Evolutionary conservation across 2,888 invertebrate species (phyloP), one percentile per base, ranked within the genome.

Genomic region (Andrena praecox): DNA sequence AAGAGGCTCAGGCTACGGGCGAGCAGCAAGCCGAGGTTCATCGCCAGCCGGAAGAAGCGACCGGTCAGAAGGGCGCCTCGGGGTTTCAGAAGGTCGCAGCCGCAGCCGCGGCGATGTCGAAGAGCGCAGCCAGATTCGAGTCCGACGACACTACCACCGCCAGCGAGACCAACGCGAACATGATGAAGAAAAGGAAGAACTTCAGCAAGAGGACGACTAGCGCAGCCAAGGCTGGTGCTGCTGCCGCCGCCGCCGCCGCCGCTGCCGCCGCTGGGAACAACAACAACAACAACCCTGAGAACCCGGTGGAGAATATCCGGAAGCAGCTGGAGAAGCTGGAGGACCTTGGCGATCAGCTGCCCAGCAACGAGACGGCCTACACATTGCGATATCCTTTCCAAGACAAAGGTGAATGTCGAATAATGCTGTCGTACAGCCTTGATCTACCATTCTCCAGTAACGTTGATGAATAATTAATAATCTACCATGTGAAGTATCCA

Each of bases 261-360:
- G 42, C 42, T 5, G 42, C 94, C 77, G 94, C 94, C 64, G 94
- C 94, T 0, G 94, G 94, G 0, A 93, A 91, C 68, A 94, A 89
- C 69, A 89, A 91, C 35, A 90, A 91, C 70, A 93, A 92, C 74
- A 90, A 91, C 62, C 79, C 89, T 0, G 93, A 93, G 31, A 93
- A 93, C 83, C 97, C 97, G 0, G 95, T 97, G 12, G 97, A 97
- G 91, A 97, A 97, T 79, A 94, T 97, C n/a, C 95, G 97, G 0
- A 96, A 97, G 90, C 97, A 97, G 92, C 93, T 97, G 75, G 96
- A 97, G 86, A 97, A 97, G 91, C 94, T 97, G 35, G 97, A 97
- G 90, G 97, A 97, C 91, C 94, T 97, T 56, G 97, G 97, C 91
- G 97, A 97, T 91, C 97, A 97, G 93, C 96, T 97, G 89, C 97